Percentiles rank a stretch among this genome's conserved stretches.
phyloP scores from a whole-genome alignment of 2,113 vertebrate genomes.

The Ancistrus triradiatus region DNA sequence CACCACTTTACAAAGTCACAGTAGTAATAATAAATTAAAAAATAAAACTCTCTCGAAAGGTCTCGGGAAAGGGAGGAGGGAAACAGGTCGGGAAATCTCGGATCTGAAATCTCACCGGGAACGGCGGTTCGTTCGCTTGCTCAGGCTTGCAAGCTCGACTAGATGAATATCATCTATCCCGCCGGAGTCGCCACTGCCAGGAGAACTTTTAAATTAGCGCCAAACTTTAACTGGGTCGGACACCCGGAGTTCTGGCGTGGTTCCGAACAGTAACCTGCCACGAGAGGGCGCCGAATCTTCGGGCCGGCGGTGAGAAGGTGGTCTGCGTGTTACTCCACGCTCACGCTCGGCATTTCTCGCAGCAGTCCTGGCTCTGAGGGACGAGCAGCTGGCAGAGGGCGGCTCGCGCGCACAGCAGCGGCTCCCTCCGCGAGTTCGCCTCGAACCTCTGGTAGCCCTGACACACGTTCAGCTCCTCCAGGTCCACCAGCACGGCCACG shows the following conservation, averaged over 20 bases:
- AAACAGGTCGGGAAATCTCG: constrained; percentile 3
- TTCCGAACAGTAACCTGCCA: background rate
- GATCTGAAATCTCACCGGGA: constrained; percentile 13
- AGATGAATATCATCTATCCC: constrained; percentile 35
- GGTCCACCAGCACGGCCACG: constrained; percentile 45
- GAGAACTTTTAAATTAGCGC: background rate
- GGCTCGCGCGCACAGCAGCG: constrained; percentile 39
- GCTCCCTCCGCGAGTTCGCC: constrained; percentile 9
- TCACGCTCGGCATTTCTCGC: constrained; percentile 46
- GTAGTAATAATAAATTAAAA: constrained; percentile 21
- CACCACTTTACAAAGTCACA: constrained; percentile 19
- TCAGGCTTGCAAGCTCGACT: constrained; percentile 21
- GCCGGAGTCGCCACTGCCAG: background rate
- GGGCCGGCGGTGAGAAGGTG: background rate
- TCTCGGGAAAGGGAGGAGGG: background rate
- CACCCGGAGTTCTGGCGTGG: constrained; percentile 6
- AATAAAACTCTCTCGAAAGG: background rate
- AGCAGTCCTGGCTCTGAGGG: constrained; percentile 45
- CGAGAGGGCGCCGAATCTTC: background rate
- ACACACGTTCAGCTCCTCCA: constrained; percentile 49
- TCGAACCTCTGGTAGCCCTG: constrained; percentile 43
- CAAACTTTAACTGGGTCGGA: constrained; percentile 11
- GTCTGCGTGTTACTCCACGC: background rate
- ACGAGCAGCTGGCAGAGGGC: constrained; percentile 51
- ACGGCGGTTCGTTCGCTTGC: constrained; percentile 5